These are phyloP conservation scores for Remorina albescens DNA, from an alignment of 2,797 vertebrate species.

Conservation along the genomic window DNA sequence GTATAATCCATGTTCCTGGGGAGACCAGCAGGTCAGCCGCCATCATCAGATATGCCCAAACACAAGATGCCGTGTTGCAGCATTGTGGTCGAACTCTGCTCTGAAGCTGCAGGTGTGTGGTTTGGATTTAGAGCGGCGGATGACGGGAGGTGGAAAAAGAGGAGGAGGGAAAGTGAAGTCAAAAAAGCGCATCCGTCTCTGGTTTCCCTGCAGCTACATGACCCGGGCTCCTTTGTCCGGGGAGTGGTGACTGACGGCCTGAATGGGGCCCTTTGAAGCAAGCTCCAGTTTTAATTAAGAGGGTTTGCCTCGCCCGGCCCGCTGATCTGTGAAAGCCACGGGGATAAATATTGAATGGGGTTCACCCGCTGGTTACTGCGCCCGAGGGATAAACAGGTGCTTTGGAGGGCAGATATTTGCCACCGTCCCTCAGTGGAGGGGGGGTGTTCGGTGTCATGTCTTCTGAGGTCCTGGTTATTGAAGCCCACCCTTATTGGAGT, in stretches of 20 bases:
- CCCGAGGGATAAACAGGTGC: slow-evolving; percentile 95
- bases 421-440: slow-evolving; percentile 62
- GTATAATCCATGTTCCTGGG: slow-evolving; percentile 86
- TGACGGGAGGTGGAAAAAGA: slow-evolving; percentile 77
- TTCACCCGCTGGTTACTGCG: slow-evolving; percentile 99
- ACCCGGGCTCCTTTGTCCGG: slow-evolving; percentile 93
- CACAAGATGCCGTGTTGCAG: slow-evolving; percentile 84
- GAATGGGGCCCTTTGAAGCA: slow-evolving; percentile 99
- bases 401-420: slow-evolving; percentile 86
- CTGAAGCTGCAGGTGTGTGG: slow-evolving; percentile 66
- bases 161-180: slow-evolving; percentile 78
- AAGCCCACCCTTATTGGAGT: slow-evolving; percentile 74
- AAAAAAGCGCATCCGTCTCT: slow-evolving; percentile 89
- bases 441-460: slow-evolving; percentile 76
- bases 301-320: slow-evolving; percentile 95
- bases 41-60: slow-evolving; percentile 29
- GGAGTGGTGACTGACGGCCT: slow-evolving; percentile 94
- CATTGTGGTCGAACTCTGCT: slow-evolving; percentile 89
- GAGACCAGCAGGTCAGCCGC: slow-evolving; percentile 61
- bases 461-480: slow-evolving; percentile 73
- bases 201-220: slow-evolving; percentile 96
- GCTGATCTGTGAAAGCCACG: slow-evolving; percentile 99
- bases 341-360: slow-evolving; percentile 99
- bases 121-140: slow-evolving; percentile 54
- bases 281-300: slow-evolving; percentile 99